phyloP scores from a whole-genome alignment of 2,797 vertebrate genomes.

The Etheostoma nigrum region DNA sequence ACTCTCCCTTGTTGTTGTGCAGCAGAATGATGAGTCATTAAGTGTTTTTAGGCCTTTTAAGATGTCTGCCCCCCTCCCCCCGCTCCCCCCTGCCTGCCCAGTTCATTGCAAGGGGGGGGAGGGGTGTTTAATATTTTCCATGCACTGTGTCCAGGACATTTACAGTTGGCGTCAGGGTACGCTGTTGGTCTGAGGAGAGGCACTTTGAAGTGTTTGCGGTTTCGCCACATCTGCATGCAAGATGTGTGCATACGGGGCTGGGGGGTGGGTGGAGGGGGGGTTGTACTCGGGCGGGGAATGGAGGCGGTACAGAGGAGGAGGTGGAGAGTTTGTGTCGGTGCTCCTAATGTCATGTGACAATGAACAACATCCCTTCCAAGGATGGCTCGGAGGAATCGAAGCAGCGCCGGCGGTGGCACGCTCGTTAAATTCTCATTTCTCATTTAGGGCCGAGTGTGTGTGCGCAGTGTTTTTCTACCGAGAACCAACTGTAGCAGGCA shows the following conservation, averaged over 20 bases:
- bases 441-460: conserved; percentile 6
- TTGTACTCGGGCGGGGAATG: not conserved
- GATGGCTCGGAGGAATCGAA: conserved; percentile 11
- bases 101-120: conserved; percentile 68
- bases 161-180: conserved; percentile 98
- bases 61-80: conserved; percentile 62
- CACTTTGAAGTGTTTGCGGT: conserved; percentile 98
- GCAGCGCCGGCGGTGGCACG: conserved; percentile 14
- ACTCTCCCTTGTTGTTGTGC: conserved; percentile 62
- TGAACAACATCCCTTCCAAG: conserved; percentile 88
- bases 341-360: conserved; percentile 96
- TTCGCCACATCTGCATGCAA: conserved; percentile 98
- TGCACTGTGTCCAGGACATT: conserved; percentile 97
- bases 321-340: conserved; percentile 76
- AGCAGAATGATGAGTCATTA: conserved; percentile 78
- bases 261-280: conserved; percentile 36
- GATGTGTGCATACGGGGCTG: conserved; percentile 89
- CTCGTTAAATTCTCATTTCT: conserved; percentile 46
- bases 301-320: conserved; percentile 50
- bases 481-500: conserved; percentile 23
- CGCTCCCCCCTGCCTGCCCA: not conserved
- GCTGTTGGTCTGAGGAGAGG: conserved; percentile 93
- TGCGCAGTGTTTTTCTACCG: not conserved
- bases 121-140: conserved; percentile 95
- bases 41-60: conserved; percentile 77